Base-by-base conservation (phyloP, 2,113 vertebrate genomes). In the Hydrochoerus hydrochaeris region DNA sequence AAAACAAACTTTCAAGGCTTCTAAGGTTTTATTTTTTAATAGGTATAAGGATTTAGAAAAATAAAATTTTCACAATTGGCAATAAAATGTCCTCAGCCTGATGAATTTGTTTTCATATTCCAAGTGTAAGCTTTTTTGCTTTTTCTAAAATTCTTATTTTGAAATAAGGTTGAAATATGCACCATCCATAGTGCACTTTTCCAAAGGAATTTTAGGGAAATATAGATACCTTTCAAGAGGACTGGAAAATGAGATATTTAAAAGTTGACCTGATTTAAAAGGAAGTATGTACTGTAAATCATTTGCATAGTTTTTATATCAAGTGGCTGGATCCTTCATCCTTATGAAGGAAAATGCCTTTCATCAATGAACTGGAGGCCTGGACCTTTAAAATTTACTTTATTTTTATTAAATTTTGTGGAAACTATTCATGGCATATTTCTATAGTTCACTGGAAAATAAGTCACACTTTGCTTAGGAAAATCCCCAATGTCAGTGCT, bases 251-350 rank as follows among this genome's bases (percentile, higher is more conserved):
- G 41, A n/a, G 58, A 80, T 26, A 49, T 62, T 78, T 71, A 81
- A 93, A 95, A 87, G 32, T 65, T 62, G 49, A 90, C 30, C 26
- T 90, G 58, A 89, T 91, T 93, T 86, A 82, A 96, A 97, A 67
- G 38, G 88, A 94, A 93, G 41, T 67, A 54, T 78, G 35, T 96
- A 80, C 62, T 94, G 46, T 92, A 67, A 94, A 95, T 80, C 77
- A 22, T 91, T 94, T 97, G 95, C 95, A 97, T 94, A 96, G 87
- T 90, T 96, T 95, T 95, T 87, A 93, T 10, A 2, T 44, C 58
- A 71, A 54, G 69, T 63, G 49, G 30, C 77, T 22, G 84, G 38
- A 89, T 78, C 75, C 88, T 95, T 71, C 81, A 71, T 88, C 80
- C 38, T 81, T 77, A 60, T 32, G 46, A 90, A 82, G 71, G 30